These are phyloP conservation scores for Cyclargus thomasi DNA, from an alignment of 1,140 invertebrate genomes.

Conservation along the genomic window DNA sequence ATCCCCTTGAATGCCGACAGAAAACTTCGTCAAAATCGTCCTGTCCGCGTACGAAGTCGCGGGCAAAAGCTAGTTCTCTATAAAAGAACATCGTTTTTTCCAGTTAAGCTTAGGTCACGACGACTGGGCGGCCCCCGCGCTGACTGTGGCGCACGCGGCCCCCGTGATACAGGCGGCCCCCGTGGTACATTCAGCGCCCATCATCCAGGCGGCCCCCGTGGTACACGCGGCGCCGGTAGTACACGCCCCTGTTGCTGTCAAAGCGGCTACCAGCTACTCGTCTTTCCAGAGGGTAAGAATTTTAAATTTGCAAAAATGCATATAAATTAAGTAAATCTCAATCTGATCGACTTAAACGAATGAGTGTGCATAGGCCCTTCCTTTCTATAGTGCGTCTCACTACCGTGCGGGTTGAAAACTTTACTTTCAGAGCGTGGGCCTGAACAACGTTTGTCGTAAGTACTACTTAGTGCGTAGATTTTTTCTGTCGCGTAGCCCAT, in stretches of 20 bases:
- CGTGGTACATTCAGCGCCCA: constrained; percentile 29
- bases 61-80: too few relatives aligned
- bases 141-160: constrained; percentile 31
- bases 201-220: constrained; percentile 23
- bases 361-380: too few relatives aligned
- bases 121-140: constrained; percentile 24
- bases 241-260: constrained; percentile 32
- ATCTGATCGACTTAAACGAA: too few relatives aligned
- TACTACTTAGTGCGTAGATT: too few relatives aligned
- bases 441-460: too few relatives aligned
- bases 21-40: too few relatives aligned
- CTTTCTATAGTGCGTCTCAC: too few relatives aligned
- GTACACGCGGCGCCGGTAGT: constrained; percentile 31
- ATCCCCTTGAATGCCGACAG: too few relatives aligned
- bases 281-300: constrained; percentile 49
- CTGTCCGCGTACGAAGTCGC: too few relatives aligned
- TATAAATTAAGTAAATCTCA: constrained; percentile 11
- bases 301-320: constrained; percentile 22
- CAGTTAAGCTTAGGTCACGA: constrained; percentile 28
- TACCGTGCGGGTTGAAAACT: too few relatives aligned
- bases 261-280: constrained; percentile 53
- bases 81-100: not conserved
- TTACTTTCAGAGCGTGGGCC: too few relatives aligned
- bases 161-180: constrained; percentile 33
- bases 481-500: too few relatives aligned